A percentile compares a stretch with the other conserved stretches of the same genome.
phyloP scores from a whole-genome alignment of 2,888 invertebrate genomes.

The Sinotaia quadrata region DNA sequence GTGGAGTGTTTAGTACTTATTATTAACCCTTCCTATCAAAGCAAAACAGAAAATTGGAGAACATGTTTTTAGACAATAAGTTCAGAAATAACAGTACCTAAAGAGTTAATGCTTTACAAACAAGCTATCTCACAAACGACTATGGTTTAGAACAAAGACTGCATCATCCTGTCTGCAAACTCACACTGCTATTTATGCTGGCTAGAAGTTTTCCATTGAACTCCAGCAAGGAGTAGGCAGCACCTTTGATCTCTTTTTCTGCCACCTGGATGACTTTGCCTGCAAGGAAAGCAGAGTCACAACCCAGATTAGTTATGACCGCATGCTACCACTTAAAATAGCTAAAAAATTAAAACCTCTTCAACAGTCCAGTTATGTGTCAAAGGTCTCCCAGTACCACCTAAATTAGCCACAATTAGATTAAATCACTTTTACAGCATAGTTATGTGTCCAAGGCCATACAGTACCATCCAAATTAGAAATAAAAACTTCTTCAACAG shows the following conservation, averaged over 20 bases:
- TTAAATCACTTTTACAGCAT: too few relatives aligned
- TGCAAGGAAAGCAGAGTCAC: constrained; percentile 38
- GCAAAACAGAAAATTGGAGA: too few relatives aligned
- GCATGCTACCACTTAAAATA: too few relatives aligned
- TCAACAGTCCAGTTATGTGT: background rate
- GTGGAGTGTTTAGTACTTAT: too few relatives aligned
- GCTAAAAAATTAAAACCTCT: background rate
- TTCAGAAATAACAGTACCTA: background rate
- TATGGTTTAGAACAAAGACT: background rate
- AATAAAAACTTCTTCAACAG: too few relatives aligned
- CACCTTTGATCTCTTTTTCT: constrained; percentile 97
- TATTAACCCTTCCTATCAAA: too few relatives aligned
- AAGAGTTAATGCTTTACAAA: background rate
- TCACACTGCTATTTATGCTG: constrained; percentile 94
- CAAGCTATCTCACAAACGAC: background rate
- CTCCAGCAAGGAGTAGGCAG: constrained; percentile 91
- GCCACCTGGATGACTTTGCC: constrained; percentile 80
- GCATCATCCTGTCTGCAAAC: constrained; percentile 58
- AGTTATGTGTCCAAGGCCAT: too few relatives aligned
- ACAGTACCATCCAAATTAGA: too few relatives aligned
- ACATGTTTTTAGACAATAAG: too few relatives aligned
- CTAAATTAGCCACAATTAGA: too few relatives aligned
- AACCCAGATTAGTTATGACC: too few relatives aligned
- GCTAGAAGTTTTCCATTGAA: constrained; percentile 97
- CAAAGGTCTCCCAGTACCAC: too few relatives aligned